Evolutionary conservation across 2,797 vertebrate genomes (phyloP), one percentile per base, ranked within the genome.

Genomic region (Arctocebus calabarensis): DNA sequence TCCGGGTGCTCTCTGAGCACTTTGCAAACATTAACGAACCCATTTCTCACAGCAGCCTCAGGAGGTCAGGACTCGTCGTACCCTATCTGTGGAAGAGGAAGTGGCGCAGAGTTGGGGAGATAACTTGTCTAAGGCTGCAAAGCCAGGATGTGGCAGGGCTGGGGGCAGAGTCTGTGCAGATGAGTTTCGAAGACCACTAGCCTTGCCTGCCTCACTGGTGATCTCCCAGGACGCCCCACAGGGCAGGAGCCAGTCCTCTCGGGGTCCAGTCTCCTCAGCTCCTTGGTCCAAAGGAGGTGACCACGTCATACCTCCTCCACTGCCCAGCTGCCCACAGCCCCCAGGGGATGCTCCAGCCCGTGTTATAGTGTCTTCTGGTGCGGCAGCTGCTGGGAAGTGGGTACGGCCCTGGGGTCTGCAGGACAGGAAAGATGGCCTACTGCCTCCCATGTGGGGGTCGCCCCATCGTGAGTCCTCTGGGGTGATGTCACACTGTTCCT

Each of bases 311-410:
- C 22, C 29, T 52, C n/a, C 66, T 81, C 74, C 7, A 7, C n/a
- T 32, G 32, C 29, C 64, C 43, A 2, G 19, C 59, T 34, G 10
- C 25, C 29, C 43, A 12, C 1, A 10, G 40, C 32, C 37, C 82
- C 75, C 8, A 0, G 29, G 2, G 0, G 10, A 71, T 9, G 11
- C 37, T 55, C 43, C 0, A 6, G 19, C 25, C 34, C 1, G n/a
- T 20, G 70, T 45, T 81, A 83, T 0, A 45, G 71, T 16, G 22
- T 22, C 52, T 34, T 66, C 64, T 52, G 3, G n/a, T 43, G 52
- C 22, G 37, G 64, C 59, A 59, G 75, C 83, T 48, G 14, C 48
- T 40, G 11, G 8, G 32, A 34, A 8, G 16, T 32, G 32, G 52
- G 14, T 3, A 11, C 20, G 64, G 37, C 55, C 62, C 82, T 22